These are phyloP conservation scores for Blomia tropicalis DNA, from an alignment of 2,888 invertebrate genomes.

Conservation along the genomic window DNA sequence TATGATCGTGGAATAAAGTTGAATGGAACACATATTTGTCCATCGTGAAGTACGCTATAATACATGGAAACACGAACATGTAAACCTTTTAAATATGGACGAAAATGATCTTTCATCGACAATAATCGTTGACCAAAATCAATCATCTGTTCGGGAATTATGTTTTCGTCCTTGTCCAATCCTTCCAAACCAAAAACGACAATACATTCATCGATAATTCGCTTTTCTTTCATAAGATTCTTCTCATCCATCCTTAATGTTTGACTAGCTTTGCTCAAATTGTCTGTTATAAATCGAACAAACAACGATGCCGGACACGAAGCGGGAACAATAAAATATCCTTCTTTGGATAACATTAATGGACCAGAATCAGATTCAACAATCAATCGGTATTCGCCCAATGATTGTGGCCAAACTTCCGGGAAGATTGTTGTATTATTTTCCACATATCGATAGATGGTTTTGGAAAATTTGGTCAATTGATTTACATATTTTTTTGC, in stretches of 20 bases:
- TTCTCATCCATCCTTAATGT: conserved; percentile 39
- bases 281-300: conserved; percentile 60
- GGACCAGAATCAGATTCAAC: conserved; percentile 84
- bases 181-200: conserved; percentile 50
- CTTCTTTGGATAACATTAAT: conserved; percentile 77
- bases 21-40: conserved; percentile 82
- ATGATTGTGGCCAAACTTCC: conserved; percentile 51
- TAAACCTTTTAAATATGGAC: conserved; percentile 46
- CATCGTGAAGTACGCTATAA: conserved; percentile 76
- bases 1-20: conserved; percentile 46
- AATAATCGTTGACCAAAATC: conserved; percentile 60
- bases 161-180: conserved; percentile 74
- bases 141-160: conserved; percentile 77
- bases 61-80: conserved; percentile 69
- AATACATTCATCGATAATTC: conserved; percentile 49
- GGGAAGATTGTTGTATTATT: conserved; percentile 52
- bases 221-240: conserved; percentile 49
- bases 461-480: conserved; percentile 63
- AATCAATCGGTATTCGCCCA: conserved; percentile 62
- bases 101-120: conserved; percentile 36
- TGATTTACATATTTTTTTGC: conserved; percentile 70
- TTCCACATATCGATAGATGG: conserved; percentile 58
- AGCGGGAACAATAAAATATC: conserved; percentile 78
- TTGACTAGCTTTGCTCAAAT: conserved; percentile 55
- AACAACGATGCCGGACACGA: conserved; percentile 73